Base-by-base conservation (phyloP, 2,797 vertebrate species). In the Typhlichthys eigenmanni region DNA sequence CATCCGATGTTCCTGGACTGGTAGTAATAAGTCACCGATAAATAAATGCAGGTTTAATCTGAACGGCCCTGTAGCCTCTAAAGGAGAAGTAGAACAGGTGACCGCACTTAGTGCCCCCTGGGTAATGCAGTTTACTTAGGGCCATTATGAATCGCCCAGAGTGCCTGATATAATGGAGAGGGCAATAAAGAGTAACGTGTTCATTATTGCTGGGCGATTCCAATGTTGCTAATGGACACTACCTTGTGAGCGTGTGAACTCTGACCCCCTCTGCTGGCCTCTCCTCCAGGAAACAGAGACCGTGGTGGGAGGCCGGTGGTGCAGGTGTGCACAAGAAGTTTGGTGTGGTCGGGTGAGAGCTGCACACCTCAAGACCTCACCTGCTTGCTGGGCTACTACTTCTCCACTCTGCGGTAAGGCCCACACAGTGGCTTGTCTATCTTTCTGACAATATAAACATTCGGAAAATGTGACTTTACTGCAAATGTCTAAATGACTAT, bases 391-490 rank as follows among this genome's bases (percentile, higher is more conserved):
- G 79, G 88, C 69, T 95, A 93, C 85, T 92, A 91, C 84, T 87
- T 79, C 78, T 88, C 83, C 72, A 93, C 92, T 5, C 91, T 95
- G 72, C 88, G 92, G 95, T 95, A 75, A 86, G 92, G 74, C 66
- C 7, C 16, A 5, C 75, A 63, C 12, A 10, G 52, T 64, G 45
- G 60, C 43, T 47, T 50, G 34, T 19, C 2, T 19, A 19, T 34
- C 7, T 34, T 34, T 34, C 34, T 34, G 34, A 5, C 34, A 34
- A 7, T 34, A 34, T 34, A 34, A 19, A 1, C 2, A 38, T 0
- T 38, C 34, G 8, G 34, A 38, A 38, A 38, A 6, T 48, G 47
- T 48, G 2, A 24, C 1, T 52, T 24, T 7, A 19, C 19, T 19
- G 19, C 19, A 49, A 74, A 54, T n/a, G 9, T 38, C 1, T 34